These are phyloP conservation scores for Romanogobio albipinnatus DNA, from an alignment of 2,113 vertebrate genomes.

Conservation along the genomic window DNA sequence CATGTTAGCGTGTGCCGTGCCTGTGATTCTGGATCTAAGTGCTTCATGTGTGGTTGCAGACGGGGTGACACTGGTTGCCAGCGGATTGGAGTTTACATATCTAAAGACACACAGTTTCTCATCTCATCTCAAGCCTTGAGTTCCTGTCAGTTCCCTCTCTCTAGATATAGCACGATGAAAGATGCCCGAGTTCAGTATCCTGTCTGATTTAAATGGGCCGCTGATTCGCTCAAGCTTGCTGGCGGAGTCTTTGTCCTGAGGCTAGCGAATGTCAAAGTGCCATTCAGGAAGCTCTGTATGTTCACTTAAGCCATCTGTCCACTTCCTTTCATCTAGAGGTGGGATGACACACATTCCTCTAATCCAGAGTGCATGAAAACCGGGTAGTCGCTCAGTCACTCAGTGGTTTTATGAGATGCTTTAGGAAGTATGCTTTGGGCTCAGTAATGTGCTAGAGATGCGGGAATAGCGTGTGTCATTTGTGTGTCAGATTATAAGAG, in stretches of 20 bases:
- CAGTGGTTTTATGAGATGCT: slow-evolving; percentile 28
- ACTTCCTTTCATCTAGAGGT: slow-evolving; percentile 36
- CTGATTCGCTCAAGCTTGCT: slow-evolving; percentile 14
- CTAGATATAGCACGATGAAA: neutral
- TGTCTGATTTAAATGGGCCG: neutral
- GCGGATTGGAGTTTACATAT: neutral
- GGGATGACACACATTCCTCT: neutral
- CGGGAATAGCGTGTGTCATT: slow-evolving; percentile 42
- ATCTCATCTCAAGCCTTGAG: neutral
- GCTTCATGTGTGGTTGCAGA: neutral
- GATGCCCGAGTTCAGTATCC: neutral
- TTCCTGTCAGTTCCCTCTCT: neutral
- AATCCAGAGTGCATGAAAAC: slow-evolving; percentile 36
- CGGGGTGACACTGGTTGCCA: neutral
- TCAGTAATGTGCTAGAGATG: slow-evolving; percentile 38
- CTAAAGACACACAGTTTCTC: neutral
- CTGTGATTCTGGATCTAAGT: neutral
- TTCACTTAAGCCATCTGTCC: slow-evolving; percentile 35
- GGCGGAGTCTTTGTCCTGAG: slow-evolving; percentile 15
- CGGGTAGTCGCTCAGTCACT: slow-evolving; percentile 26
- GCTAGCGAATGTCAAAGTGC: slow-evolving; percentile 19
- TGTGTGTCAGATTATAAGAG: slow-evolving; percentile 46
- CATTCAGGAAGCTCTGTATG: slow-evolving; percentile 9
- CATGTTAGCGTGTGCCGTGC: neutral
- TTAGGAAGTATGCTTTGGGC: neutral